Conservation (phyloP, 2,113 vertebrate genomes). For the Chamaetylas fuelleborni region DNA sequence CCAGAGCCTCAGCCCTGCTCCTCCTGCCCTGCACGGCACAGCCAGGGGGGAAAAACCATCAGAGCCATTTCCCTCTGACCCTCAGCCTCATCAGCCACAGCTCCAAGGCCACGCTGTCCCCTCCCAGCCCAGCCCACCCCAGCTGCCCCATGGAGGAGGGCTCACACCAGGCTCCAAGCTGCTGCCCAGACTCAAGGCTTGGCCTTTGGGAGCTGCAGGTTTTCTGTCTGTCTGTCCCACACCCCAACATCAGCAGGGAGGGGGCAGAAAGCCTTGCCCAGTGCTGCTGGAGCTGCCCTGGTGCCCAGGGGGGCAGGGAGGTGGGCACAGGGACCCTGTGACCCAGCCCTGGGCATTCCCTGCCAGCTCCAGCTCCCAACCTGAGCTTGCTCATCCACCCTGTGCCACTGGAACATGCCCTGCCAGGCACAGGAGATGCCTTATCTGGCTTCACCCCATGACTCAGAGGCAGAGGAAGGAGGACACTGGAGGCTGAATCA, state of each 20-base stretch:
- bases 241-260: fast-evolving
- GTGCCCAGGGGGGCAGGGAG: neutral
- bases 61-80: fast-evolving
- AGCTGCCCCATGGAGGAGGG: neutral
- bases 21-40: neutral
- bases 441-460: neutral
- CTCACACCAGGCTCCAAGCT: neutral
- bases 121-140: fast-evolving
- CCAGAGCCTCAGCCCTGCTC: neutral
- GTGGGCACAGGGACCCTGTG: fast-evolving
- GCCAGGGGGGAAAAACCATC: fast-evolving
- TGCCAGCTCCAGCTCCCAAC: neutral
- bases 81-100: fast-evolving
- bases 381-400: neutral
- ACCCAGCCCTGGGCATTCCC: neutral
- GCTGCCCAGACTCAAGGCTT: neutral
- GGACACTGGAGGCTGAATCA: neutral
- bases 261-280: neutral
- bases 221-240: neutral
- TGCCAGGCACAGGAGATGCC: neutral
- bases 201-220: neutral
- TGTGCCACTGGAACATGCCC: neutral
- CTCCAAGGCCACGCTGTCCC: neutral
- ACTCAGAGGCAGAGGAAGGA: constrained; percentile 1
- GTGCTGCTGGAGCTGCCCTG: neutral